Evolutionary conservation across 2,113 vertebrate species (phyloP).

Genomic region (Rissa tridactyla): DNA sequence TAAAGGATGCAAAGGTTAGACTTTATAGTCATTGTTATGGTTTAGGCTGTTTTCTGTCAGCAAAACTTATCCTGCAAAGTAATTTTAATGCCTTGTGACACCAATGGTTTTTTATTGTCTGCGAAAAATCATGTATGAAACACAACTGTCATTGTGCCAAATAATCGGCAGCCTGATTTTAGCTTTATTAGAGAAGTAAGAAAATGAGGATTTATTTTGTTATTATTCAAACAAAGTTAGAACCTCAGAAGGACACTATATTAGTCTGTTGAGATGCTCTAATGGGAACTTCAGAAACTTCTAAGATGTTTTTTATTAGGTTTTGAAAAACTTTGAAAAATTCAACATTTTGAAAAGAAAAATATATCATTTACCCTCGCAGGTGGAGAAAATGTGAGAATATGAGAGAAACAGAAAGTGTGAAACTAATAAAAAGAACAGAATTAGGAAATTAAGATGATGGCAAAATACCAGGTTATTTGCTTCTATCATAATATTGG

Average conservation of each 20-base stretch:
- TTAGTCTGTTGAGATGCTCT: background rate
- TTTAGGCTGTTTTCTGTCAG: background rate
- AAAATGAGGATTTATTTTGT: background rate
- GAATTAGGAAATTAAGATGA: background rate
- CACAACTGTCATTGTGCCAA: background rate
- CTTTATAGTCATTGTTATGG: background rate
- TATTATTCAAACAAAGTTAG: background rate
- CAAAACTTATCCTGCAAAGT: background rate
- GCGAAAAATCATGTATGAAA: background rate
- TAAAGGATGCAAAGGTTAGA: background rate
- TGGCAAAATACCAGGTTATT: background rate
- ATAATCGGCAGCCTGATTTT: background rate
- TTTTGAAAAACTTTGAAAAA: background rate
- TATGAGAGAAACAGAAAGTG: background rate
- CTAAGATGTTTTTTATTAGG: background rate
- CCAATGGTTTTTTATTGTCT: background rate
- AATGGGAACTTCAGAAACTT: background rate
- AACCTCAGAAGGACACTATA: background rate
- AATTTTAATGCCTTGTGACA: background rate
- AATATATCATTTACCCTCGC: background rate
- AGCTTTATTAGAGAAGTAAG: background rate
- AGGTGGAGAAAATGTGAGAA: background rate
- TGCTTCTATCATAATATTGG: background rate
- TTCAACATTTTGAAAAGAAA: background rate
- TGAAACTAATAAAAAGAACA: background rate